Base-by-base conservation (phyloP, 2,797 vertebrate species). In the Vespertilio murinus region DNA sequence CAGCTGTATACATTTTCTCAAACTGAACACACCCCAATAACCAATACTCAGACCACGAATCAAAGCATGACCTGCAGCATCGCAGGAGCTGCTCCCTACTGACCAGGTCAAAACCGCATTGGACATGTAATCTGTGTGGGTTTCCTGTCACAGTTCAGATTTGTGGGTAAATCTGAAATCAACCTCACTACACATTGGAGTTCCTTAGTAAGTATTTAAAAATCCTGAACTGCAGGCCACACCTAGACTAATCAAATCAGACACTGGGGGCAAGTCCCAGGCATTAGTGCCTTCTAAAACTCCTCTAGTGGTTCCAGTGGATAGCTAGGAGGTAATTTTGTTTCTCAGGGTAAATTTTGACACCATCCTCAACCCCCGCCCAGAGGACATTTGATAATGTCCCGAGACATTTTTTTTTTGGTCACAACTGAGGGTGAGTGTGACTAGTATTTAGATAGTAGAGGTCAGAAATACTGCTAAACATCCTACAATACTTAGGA, bases 81-180 rank as follows among this genome's bases (percentile, higher is more conserved):
- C 20, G 28, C 42, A 54, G 42, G 87, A 77, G 18, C n/a, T 52
- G 7, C 11, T 80, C 52, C 42, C 52, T 4, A 45, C 18, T 94
- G 70, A 75, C 25, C 61, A 93, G 40, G 5, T 84, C 80, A 87
- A 38, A 28, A n/a, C 0, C 6, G 35, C 35, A 73, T 61, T 28
- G 54, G 30, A 38, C 25, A 45, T 93, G 35, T 89, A 84, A 40
- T 94, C 10, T 81, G 40, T 30, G 8, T 40, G 14, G 8, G 7
- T 20, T 77, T 20, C 42, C 30, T 42, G 56, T 92, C 17, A 89
- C 38, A 86, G 28, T 84, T 74, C 77, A 38, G 35, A 88, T 84
- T 89, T 74, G 49, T 71, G 59, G 69, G 45, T 52, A 70, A 91
- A 77, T 84, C 73, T 77, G 59, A 94, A 67, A 38, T 92, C 18